Evolutionary conservation across 2,113 vertebrate genomes (phyloP), one percentile per base, ranked within the genome.

Genomic region (Anolis sagrei): DNA sequence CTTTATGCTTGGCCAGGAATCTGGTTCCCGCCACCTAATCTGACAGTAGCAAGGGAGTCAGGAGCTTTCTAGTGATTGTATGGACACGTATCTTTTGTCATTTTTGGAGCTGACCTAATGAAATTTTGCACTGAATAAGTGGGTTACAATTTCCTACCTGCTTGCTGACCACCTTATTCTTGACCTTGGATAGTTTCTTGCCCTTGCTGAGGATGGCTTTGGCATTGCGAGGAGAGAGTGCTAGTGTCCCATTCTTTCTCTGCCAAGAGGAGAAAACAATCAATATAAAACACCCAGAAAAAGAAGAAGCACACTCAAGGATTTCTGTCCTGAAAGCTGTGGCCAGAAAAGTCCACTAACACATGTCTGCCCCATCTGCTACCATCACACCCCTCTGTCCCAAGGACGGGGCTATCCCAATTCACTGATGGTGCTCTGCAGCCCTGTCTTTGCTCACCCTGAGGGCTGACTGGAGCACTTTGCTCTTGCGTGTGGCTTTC

Each of bases 401-500:
- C 83, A 10, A 32, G 25, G 54, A 77, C 29, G 13, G 18, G 2
- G 0, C 23, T 23, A 13, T 23, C 51, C 27, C 34, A 0, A n/a
- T 21, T n/a, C 23, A 5, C 5, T 10, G 27, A 23, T 10, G 44
- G 66, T 34, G 5, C 0, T 1, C 54, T 75, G 2, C n/a, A 2
- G 8, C 44, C 62, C 44, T 27, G 11, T 23, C 72, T 80, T 48
- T 0, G 1, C 95, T 95, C 91, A 96, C 96, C 95, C 95, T 93
- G 58, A 97, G 92, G 2, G 94, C 95, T 0, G 96, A 95, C 89
- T 95, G 95, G 83, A 97, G 91, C 89, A 96, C 91, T 0, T 96
- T 96, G 95, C 93, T 98, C 94, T 98, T 99, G 86, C 97, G 96
- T 0, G 98, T 98, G 70, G 97, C 97, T 88, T 97, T 98, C 96